Base-by-base conservation (phyloP, 2,888 invertebrate genomes). In the Nomada flava region DNA sequence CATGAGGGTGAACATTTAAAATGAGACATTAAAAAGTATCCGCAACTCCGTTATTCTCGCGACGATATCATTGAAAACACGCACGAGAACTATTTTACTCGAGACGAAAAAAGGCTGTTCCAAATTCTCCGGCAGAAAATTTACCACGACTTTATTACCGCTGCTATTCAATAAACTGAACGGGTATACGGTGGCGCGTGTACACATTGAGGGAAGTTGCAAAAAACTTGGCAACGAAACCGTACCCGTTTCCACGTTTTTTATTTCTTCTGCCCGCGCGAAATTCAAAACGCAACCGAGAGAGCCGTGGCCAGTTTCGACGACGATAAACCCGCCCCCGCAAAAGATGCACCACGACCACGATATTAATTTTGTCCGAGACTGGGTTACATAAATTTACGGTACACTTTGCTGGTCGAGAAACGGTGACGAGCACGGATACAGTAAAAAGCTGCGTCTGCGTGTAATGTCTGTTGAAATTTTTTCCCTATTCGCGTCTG, bases 311-410 rank as follows among this genome's bases (percentile, higher is more conserved):
- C 11, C 50, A 47, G 13, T 62, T 71, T 60, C 18, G 29, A 23
- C 9, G n/a, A 62, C 71, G 52, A 71, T 71, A 71, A 71, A 71
- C 26, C 26, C 36, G 63, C 59, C 10, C 11, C 18, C 36, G 52
- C 47, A 55, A 57, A 47, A 20, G 23, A 74, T 36, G n/a, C 50
- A 50, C n/a, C 52, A 36, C 52, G 44, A 47, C 82, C 55, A 64
- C 26, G 75, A 64, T 75, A 75, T 82, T 75, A 81, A 74, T 47
- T 81, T 71, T 47, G 71, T 76, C 75, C 11, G 75, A 62, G 63
- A 63, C 42, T 71, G 62, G 75, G 71, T 76, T 76, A 71, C 75
- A 76, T 60, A 62, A 79, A 65, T 70, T 60, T 52, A 44, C 29
- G 57, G 9, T 29, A 11, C 15, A 13, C 20, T 62, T 15, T 7